Evolutionary conservation across 2,888 invertebrate genomes (phyloP), one percentile per base, ranked within the genome.

Genomic region (Protodeltote pygarga): DNA sequence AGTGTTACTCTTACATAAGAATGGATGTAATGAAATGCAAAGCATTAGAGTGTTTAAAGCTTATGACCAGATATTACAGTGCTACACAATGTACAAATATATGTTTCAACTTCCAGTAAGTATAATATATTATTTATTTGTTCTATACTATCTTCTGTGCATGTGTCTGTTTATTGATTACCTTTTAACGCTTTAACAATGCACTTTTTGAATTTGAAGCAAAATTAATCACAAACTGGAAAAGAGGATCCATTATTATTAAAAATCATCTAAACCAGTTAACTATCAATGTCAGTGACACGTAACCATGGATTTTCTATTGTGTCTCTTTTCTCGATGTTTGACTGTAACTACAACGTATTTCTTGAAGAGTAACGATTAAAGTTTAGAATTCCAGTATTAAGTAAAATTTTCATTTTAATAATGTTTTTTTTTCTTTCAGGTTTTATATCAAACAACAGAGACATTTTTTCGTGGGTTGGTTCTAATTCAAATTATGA

Each of bases 171-270:
- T 0, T 25, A 3, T 41, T 38, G 38, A 14, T 37, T 5, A 1
- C n/a, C n/a, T n/a, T n/a, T 38, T 5, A 38, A 25, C 17, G 5
- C 13, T n/a, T 38, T 10, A n/a, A 10, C n/a, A 2, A 0, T 41
- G 2, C 25, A 37, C 14, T 25, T 37, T 4, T 50, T 48, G 9
- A 51, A 48, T 14, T n/a, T n/a, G n/a, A n/a, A n/a, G n/a, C n/a
- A n/a, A n/a, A n/a, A n/a, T n/a, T n/a, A n/a, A n/a, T n/a, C n/a
- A n/a, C n/a, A n/a, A n/a, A n/a, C n/a, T n/a, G n/a, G n/a, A n/a
- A n/a, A n/a, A n/a, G n/a, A n/a, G n/a, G n/a, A n/a, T n/a, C n/a
- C n/a, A n/a, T n/a, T n/a, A n/a, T n/a, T n/a, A n/a, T n/a, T n/a
- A n/a, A n/a, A n/a, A n/a, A n/a, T n/a, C n/a, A n/a, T n/a, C n/a